Evolutionary conservation across 2,888 invertebrate species (phyloP).

Genomic region (Melieria omissa): DNA sequence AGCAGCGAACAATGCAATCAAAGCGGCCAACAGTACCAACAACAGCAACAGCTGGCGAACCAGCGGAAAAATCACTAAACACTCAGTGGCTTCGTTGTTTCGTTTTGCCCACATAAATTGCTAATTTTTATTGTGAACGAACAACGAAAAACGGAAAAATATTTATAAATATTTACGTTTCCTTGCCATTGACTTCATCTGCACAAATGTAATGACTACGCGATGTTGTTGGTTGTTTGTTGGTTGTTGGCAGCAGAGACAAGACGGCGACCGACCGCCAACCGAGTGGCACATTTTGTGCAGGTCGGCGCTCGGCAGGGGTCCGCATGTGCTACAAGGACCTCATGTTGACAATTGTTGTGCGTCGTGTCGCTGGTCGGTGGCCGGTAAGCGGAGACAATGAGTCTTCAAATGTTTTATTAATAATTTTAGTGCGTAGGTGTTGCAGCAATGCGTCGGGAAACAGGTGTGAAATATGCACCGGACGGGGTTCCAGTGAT

Average conservation of each 20-base stretch:
- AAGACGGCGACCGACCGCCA: conserved; percentile 18
- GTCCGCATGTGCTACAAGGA: conserved; percentile 37
- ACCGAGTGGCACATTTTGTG: neutral
- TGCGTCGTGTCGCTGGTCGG: neutral
- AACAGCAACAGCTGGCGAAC: neutral
- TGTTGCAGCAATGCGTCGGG: no score
- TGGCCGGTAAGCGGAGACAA: neutral
- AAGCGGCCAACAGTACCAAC: neutral
- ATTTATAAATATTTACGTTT: conserved; percentile 26
- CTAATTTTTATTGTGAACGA: conserved; percentile 25
- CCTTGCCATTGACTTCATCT: conserved; percentile 16
- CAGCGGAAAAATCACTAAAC: neutral
- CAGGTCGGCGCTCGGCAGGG: conserved; percentile 26
- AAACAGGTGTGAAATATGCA: no score
- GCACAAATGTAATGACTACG: no score
- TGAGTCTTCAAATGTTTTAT: no score
- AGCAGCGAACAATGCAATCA: neutral
- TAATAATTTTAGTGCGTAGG: no score
- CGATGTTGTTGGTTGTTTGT: no score
- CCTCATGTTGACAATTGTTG: conserved; percentile 46
- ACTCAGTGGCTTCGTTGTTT: neutral
- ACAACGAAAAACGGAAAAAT: conserved; percentile 31
- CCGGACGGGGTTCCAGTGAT: no score
- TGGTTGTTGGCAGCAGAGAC: conserved; percentile 18
- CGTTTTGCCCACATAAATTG: conserved; percentile 17